A percentile compares a stretch with the other conserved stretches of the same genome.
These are phyloP conservation scores for Subanguina moxae DNA, from an alignment of 1,140 invertebrate species.

Conservation along the genomic window DNA sequence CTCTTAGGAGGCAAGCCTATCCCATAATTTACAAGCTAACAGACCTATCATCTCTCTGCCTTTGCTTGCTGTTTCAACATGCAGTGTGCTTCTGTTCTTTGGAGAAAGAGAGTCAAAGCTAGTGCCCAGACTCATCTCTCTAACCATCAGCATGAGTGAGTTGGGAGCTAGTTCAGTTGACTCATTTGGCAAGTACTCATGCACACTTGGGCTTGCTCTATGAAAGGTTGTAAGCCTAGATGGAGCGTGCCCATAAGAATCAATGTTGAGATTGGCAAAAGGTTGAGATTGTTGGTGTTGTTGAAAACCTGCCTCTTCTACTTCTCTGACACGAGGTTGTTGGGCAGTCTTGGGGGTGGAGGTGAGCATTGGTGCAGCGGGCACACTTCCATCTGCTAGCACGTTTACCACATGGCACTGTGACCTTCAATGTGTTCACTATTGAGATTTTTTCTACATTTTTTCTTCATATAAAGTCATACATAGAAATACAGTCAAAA, in stretches of 20 bases:
- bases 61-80: too few species aligned
- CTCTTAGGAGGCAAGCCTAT: too few species aligned
- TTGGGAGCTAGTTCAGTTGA: not conserved
- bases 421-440: not conserved
- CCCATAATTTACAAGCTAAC: too few species aligned
- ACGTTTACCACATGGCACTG: too few species aligned
- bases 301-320: not conserved
- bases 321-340: too few species aligned
- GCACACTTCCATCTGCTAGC: not conserved
- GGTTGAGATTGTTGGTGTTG: not conserved
- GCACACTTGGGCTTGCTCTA: not conserved
- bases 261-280: not conserved
- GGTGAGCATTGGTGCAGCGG: not conserved
- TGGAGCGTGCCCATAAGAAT: not conserved
- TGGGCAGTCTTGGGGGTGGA: not conserved
- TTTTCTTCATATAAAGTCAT: too few species aligned
- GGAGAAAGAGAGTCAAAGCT: conserved; percentile 2
- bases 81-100: not conserved
- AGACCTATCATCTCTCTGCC: too few species aligned
- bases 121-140: not conserved
- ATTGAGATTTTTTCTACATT: too few species aligned
- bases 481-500: too few species aligned
- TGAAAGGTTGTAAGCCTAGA: not conserved
- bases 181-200: not conserved
- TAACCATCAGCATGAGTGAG: not conserved